Conservation (phyloP, 2,888 invertebrate species). For the Trachelus tabidus region DNA sequence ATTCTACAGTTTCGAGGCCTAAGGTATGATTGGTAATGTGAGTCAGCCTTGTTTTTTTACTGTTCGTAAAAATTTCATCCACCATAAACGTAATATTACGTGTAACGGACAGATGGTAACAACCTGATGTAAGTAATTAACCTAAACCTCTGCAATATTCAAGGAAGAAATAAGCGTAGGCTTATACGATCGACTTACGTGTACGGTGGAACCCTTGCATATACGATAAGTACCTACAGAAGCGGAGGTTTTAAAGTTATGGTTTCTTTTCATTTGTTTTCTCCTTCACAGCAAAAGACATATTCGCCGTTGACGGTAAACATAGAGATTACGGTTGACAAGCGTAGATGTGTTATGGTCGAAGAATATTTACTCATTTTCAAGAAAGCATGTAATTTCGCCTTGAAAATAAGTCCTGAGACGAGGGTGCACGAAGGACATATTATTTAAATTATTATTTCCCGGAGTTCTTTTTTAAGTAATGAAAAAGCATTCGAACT, state of each 20-base stretch:
- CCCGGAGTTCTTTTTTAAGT: neutral
- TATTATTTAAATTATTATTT: neutral
- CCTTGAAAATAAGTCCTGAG: slow-evolving; percentile 2
- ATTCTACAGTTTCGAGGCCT: neutral
- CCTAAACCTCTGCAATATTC: neutral
- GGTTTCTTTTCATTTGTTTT: neutral
- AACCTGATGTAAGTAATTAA: neutral
- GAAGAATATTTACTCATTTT: slow-evolving; percentile 14
- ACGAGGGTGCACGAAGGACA: neutral
- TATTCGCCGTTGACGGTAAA: neutral
- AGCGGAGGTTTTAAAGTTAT: neutral
- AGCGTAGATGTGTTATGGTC: neutral
- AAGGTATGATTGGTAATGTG: neutral
- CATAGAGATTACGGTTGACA: neutral
- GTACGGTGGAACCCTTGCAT: neutral
- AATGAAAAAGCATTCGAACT: neutral
- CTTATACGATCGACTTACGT: neutral
- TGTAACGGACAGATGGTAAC: neutral
- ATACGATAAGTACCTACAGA: neutral
- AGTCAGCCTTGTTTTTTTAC: neutral
- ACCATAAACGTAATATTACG: neutral
- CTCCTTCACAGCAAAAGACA: neutral
- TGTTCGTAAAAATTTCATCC: neutral
- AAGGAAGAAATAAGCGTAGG: neutral
- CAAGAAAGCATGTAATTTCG: slow-evolving; percentile 12